Conservation (phyloP, 2,797 vertebrate genomes). For the Paratrypauchen microcephalus region DNA sequence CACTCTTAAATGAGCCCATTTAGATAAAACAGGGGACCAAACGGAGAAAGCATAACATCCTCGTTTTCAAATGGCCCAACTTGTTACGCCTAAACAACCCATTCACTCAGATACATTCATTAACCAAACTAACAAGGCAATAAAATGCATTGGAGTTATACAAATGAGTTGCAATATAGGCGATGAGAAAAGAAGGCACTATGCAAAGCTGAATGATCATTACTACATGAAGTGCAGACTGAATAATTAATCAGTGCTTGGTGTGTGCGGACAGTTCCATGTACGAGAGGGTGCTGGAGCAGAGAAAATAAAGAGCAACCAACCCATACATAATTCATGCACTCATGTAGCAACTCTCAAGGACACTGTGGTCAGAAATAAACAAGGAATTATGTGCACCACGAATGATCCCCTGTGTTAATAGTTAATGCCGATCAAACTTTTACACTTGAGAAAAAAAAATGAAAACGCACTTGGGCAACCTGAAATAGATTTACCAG, state of each 20-base stretch:
- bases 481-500: too few relatives aligned
- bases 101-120: constrained; percentile 23
- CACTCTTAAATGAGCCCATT: constrained; percentile 27
- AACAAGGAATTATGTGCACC: constrained; percentile 6
- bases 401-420: neutral
- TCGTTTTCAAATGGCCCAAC: constrained; percentile 12
- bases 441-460: too few relatives aligned
- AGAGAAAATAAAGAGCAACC: constrained; percentile 26
- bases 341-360: constrained; percentile 12
- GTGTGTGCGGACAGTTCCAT: constrained; percentile 11
- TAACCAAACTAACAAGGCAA: constrained; percentile 33
- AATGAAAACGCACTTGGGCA: too few relatives aligned
- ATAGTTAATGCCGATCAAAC: neutral
- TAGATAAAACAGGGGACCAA: constrained; percentile 12
- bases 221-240: constrained; percentile 24
- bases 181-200: constrained; percentile 17
- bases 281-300: constrained; percentile 14
- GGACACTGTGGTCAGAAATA: constrained; percentile 16
- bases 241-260: constrained; percentile 29
- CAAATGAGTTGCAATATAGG: constrained; percentile 19
- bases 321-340: constrained; percentile 42
- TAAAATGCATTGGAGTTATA: constrained; percentile 16
- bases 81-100: constrained; percentile 24
- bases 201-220: constrained; percentile 29
- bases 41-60: constrained; percentile 8